A percentile compares a stretch with the other conserved stretches of the same genome.
Evolutionary conservation across 2,113 vertebrate species (phyloP).

Genomic region (Suncus etruscus): DNA sequence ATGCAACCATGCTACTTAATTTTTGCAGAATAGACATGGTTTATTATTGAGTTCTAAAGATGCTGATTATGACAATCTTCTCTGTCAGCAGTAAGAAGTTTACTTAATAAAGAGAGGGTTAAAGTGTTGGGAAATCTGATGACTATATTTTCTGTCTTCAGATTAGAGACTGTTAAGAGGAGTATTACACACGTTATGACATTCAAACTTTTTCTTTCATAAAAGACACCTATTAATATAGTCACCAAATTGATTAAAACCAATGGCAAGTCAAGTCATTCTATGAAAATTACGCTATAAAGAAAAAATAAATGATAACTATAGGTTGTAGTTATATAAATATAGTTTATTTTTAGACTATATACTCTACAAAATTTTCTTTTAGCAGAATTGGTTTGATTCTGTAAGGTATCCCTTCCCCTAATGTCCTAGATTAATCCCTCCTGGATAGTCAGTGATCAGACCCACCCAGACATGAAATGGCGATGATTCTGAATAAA

Average conservation of each 20-base stretch:
- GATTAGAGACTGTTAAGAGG: not conserved
- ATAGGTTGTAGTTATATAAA: too few relatives aligned
- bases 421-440: too few relatives aligned
- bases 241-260: not conserved
- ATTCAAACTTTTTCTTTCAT: slow-evolving; percentile 9
- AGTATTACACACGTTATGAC: not conserved
- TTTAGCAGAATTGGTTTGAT: too few relatives aligned
- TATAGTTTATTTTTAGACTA: too few relatives aligned
- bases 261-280: not conserved
- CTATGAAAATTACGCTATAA: not conserved
- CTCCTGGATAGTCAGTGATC: too few relatives aligned
- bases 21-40: not conserved
- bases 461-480: too few relatives aligned
- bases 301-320: too few relatives aligned
- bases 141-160: not conserved
- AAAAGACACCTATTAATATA: not conserved
- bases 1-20: not conserved
- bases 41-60: slow-evolving; percentile 15
- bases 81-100: not conserved
- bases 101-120: not conserved
- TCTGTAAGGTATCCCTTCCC: too few relatives aligned
- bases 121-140: not conserved
- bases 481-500: too few relatives aligned
- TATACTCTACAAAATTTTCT: too few relatives aligned
- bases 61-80: not conserved